phyloP scores from a whole-genome alignment of 1,140 invertebrate genomes.

The Anoplophora glabripennis region DNA sequence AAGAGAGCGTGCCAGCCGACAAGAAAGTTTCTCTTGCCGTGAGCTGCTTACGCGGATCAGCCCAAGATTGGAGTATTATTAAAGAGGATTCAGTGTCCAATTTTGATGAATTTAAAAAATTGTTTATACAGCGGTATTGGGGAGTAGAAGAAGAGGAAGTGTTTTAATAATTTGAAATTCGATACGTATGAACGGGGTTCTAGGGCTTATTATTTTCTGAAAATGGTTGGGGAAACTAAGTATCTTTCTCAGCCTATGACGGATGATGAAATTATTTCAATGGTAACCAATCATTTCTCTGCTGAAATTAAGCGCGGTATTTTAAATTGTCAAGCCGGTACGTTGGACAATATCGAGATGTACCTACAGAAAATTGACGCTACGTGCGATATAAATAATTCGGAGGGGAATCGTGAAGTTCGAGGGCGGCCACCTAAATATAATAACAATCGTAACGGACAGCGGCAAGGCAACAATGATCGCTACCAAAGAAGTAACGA shows the following conservation, averaged over 20 bases:
- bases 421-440: no score
- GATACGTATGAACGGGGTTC: constrained; percentile 3
- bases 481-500: no score
- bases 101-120: constrained; percentile 7
- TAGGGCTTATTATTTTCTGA: constrained; percentile 8
- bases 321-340: background rate
- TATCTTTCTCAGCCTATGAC: constrained; percentile 10
- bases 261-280: constrained; percentile 8
- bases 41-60: background rate
- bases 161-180: constrained; percentile 7
- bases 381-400: background rate
- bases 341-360: constrained; percentile 1
- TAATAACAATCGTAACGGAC: no score
- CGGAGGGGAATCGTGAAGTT: no score
- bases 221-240: background rate
- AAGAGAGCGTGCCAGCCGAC: constrained; percentile 4
- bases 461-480: no score
- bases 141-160: background rate
- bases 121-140: constrained; percentile 8
- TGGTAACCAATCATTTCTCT: constrained; percentile 6
- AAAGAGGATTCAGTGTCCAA: background rate
- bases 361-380: background rate
- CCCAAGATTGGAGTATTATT: background rate
- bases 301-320: background rate
- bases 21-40: constrained; percentile 6